Evolutionary conservation across 2,888 invertebrate genomes (phyloP).

Genomic region (Zelleria hepariella): DNA sequence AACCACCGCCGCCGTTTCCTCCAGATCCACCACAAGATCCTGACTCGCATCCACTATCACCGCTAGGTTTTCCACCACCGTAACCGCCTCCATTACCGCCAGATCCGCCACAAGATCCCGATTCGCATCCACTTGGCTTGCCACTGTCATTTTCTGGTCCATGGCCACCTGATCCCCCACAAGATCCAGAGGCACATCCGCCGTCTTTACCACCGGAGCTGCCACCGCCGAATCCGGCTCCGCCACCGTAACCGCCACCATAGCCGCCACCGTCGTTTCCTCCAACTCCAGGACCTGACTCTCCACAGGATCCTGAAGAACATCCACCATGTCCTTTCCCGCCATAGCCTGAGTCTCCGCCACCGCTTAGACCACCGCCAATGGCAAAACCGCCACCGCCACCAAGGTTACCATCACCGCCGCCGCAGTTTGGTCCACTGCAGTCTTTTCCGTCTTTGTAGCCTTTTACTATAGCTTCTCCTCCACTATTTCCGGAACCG

Average conservation of each 20-base stretch:
- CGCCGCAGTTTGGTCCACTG: background rate
- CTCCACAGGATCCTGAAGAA: background rate
- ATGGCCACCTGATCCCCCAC: background rate
- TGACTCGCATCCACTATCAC: background rate
- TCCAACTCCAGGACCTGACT: background rate
- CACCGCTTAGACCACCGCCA: background rate
- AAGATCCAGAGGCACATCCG: background rate
- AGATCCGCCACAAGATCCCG: background rate
- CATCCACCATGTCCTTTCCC: background rate
- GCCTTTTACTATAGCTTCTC: background rate
- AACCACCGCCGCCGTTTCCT: background rate
- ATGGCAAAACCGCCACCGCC: background rate
- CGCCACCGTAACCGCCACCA: background rate
- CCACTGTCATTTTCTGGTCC: background rate
- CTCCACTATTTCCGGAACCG: background rate
- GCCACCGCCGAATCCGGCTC: slow-evolving; percentile 6
- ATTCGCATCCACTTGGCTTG: background rate
- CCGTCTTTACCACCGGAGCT: background rate
- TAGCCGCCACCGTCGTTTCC: slow-evolving; percentile 5
- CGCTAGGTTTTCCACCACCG: background rate
- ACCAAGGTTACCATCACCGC: background rate
- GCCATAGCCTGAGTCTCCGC: background rate
- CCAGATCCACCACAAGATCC: background rate
- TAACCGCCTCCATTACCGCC: background rate
- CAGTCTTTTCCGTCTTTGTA: background rate